A percentile compares a stretch with the other conserved stretches of the same genome.
phyloP scores from a whole-genome alignment of 2,888 invertebrate genomes.

The Nipponacmea schrenckii region DNA sequence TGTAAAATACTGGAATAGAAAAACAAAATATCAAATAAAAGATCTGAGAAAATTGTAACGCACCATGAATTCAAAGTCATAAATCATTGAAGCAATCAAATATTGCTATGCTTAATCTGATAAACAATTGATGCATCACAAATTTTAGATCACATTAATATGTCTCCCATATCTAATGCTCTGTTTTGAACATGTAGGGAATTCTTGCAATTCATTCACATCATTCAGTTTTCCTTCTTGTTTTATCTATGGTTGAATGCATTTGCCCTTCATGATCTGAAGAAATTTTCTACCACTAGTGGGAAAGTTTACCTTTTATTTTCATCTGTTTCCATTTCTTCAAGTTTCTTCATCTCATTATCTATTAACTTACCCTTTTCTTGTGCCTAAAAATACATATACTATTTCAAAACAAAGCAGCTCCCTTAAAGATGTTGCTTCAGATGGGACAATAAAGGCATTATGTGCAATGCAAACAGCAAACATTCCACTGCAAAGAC shows the following conservation, averaged over 20 bases:
- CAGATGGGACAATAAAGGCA: background rate
- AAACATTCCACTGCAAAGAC: no score
- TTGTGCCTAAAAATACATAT: slow-evolving; percentile 35
- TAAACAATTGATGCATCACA: no score
- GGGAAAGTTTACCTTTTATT: slow-evolving; percentile 70
- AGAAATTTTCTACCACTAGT: no score
- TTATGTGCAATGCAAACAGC: background rate
- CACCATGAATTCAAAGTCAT: background rate
- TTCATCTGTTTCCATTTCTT: slow-evolving; percentile 69
- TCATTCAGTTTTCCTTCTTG: no score
- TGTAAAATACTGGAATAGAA: slow-evolving; percentile 57
- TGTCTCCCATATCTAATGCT: no score
- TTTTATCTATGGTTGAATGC: no score
- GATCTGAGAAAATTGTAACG: background rate
- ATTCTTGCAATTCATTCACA: no score
- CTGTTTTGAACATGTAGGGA: no score
- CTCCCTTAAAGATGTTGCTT: no score
- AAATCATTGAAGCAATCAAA: background rate
- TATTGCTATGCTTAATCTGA: background rate
- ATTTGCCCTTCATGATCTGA: no score
- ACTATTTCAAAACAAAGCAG: background rate
- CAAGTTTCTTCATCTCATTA: slow-evolving; percentile 69
- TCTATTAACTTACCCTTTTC: slow-evolving; percentile 58
- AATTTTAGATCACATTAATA: no score
- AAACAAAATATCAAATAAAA: background rate